Evolutionary conservation across 2,113 vertebrate species (phyloP).

Genomic region (Planiliza haematocheilus): DNA sequence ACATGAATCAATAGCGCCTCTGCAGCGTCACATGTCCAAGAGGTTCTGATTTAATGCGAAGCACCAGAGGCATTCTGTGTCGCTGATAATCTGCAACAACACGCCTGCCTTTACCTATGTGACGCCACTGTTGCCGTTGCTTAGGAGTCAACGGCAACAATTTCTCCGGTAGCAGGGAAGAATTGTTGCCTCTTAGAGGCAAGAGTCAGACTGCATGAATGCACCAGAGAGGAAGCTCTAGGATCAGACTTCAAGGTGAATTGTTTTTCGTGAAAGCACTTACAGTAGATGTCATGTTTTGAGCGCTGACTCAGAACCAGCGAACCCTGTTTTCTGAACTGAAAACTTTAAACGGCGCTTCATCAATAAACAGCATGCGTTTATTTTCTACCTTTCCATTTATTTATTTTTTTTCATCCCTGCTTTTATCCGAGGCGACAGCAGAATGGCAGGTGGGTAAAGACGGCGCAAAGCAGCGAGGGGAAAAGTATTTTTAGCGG

Average conservation of each 20-base stretch:
- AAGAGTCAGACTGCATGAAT: conserved; percentile 7
- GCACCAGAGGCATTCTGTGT: conserved; percentile 17
- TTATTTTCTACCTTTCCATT: background rate
- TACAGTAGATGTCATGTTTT: background rate
- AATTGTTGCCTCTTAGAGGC: background rate
- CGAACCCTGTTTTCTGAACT: background rate
- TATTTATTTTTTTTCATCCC: background rate
- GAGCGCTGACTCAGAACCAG: background rate
- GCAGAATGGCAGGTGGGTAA: conserved; percentile 3
- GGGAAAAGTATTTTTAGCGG: conserved; percentile 48
- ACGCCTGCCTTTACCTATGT: background rate
- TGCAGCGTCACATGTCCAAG: conserved; percentile 14
- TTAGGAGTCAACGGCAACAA: background rate
- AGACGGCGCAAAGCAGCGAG: conserved; percentile 2
- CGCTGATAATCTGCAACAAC: conserved; percentile 9
- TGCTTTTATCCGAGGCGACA: conserved; percentile 34
- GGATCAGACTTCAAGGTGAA: conserved; percentile 32
- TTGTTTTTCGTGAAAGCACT: background rate
- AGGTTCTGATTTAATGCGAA: conserved; percentile 28
- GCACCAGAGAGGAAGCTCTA: background rate
- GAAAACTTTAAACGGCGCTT: conserved; percentile 12
- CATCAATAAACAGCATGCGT: conserved; percentile 41
- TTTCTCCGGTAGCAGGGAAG: background rate
- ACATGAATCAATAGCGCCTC: conserved; percentile 9
- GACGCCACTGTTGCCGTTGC: conserved; percentile 24